Percentiles rank a stretch among this genome's conserved stretches.
phyloP scores from a whole-genome alignment of 35 echinoderm and acorn worm genomes.

The Apostichopus japonicus region DNA sequence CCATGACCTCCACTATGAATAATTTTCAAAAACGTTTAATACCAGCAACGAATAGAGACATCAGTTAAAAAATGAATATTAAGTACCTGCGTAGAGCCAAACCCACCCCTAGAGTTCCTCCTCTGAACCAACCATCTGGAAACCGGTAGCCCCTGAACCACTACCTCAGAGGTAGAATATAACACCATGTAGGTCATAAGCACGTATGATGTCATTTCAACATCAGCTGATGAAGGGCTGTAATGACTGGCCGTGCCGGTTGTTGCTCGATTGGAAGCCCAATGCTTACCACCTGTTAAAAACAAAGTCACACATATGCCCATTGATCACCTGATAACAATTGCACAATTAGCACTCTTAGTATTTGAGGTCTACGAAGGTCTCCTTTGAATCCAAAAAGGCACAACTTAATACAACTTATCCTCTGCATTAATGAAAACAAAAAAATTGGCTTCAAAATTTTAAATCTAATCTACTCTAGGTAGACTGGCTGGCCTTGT shows the following conservation, averaged over 20 bases:
- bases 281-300: constrained; percentile 67
- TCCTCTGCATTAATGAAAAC: no score
- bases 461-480: no score
- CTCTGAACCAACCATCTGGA: constrained; percentile 70
- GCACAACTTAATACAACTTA: neutral
- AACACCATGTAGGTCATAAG: constrained; percentile 57
- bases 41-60: no score
- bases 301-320: neutral
- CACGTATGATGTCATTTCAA: constrained; percentile 83
- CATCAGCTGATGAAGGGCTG: constrained; percentile 61
- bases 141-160: constrained; percentile 47
- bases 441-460: no score
- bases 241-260: constrained; percentile 2
- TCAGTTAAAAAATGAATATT: no score
- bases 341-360: no score
- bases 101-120: constrained; percentile 74
- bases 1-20: no score
- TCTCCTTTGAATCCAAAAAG: neutral
- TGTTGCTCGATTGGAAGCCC: constrained; percentile 62
- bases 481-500: no score
- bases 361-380: no score
- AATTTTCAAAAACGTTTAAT: no score
- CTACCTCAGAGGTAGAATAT: constrained; percentile 11
- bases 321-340: neutral
- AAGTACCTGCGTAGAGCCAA: constrained; percentile 79